These are phyloP conservation scores for Chaetophractus vellerosus DNA, from an alignment of 2,797 vertebrate species.

Conservation along the genomic window DNA sequence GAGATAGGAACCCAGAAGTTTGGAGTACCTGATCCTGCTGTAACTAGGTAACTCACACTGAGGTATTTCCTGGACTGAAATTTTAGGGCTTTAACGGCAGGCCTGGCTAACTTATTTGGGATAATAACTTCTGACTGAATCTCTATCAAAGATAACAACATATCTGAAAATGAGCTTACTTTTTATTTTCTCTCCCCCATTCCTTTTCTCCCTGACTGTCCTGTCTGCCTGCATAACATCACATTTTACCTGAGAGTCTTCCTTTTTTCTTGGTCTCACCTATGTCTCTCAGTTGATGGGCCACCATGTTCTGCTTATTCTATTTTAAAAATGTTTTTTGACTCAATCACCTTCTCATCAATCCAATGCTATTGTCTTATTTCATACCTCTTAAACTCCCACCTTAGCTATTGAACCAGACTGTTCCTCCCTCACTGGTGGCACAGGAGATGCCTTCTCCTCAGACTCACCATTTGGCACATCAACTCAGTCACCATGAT, in stretches of 20 bases:
- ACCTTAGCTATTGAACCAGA: not conserved
- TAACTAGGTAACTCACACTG: not conserved
- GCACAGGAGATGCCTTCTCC: not conserved
- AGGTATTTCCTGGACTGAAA: not conserved
- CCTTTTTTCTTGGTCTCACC: not conserved
- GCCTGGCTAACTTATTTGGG: not conserved
- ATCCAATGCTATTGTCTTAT: not conserved
- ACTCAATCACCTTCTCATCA: not conserved
- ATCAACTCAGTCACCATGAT: not conserved
- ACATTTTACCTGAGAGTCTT: not conserved
- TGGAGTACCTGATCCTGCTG: not conserved
- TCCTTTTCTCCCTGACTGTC: not conserved
- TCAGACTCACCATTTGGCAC: too few species aligned
- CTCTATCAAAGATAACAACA: not conserved
- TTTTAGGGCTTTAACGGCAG: not conserved
- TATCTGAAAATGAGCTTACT: not conserved
- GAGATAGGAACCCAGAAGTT: not conserved
- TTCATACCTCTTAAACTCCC: not conserved
- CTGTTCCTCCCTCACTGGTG: fast-evolving
- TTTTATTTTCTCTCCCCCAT: not conserved
- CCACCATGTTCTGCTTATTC: not conserved
- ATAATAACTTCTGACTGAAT: not conserved
- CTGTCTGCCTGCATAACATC: not conserved
- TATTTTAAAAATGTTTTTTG: not conserved
- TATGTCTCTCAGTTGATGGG: not conserved